Conservation (phyloP, 2,797 vertebrate species). For the Rhinogobio ventralis region DNA sequence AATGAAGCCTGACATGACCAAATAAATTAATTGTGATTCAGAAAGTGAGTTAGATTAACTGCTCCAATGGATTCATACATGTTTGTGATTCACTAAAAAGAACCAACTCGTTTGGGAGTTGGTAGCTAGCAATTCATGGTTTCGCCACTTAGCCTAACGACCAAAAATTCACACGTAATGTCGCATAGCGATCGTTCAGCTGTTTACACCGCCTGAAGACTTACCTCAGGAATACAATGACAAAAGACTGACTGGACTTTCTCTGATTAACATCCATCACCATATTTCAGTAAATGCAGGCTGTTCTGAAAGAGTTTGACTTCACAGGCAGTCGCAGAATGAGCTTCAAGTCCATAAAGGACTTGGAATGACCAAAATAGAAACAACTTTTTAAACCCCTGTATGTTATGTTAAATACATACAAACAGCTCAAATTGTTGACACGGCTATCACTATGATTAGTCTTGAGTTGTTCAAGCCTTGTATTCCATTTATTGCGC, state of each 20-base stretch:
- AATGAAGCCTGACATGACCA: not conserved
- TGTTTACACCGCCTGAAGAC: not conserved
- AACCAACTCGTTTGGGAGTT: not conserved
- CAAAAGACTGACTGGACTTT: not conserved
- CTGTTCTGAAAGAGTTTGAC: not conserved
- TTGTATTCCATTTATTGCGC: too few relatives aligned
- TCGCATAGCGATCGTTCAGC: not conserved
- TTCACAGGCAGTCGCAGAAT: not conserved
- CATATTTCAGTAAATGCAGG: not conserved
- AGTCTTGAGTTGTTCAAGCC: not conserved
- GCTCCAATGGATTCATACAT: not conserved
- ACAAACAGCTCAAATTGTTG: not conserved
- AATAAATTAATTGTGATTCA: not conserved
- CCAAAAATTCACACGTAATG: too few relatives aligned
- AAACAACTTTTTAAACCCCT: not conserved
- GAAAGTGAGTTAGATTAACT: not conserved
- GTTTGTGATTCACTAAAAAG: not conserved
- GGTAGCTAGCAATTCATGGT: not conserved
- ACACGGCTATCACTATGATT: not conserved
- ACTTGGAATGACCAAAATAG: not conserved
- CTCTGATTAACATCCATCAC: not conserved
- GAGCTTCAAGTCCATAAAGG: not conserved
- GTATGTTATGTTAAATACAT: not conserved
- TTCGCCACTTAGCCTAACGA: not conserved
- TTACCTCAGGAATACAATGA: not conserved